phyloP scores from a whole-genome alignment of 2,888 invertebrate species.

The Muscina levida region DNA sequence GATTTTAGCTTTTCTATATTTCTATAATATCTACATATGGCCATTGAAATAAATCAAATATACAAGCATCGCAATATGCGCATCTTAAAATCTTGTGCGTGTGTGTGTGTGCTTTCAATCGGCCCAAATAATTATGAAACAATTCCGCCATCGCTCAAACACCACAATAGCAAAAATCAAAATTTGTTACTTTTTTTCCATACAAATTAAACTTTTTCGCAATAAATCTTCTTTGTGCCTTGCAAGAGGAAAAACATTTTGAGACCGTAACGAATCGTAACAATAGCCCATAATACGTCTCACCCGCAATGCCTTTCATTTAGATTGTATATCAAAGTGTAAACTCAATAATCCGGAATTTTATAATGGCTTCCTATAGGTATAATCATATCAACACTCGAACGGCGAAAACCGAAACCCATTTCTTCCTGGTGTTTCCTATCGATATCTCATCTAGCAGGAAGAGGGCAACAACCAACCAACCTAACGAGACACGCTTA shows the following conservation, averaged over 20 bases:
- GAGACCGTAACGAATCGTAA: constrained; percentile 4
- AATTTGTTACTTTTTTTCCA: constrained; percentile 23
- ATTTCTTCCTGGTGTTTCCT: constrained; percentile 66
- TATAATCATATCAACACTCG: constrained; percentile 65
- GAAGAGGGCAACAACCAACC: constrained; percentile 41
- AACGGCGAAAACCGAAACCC: constrained; percentile 40
- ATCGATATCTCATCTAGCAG: constrained; percentile 71
- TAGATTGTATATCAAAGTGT: constrained; percentile 64
- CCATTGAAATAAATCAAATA: no score
- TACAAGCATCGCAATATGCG: no score
- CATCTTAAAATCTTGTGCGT: no score
- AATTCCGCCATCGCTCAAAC: background rate
- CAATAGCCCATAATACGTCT: background rate
- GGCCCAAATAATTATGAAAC: constrained; percentile 21
- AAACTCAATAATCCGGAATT: constrained; percentile 65
- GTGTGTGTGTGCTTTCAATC: no score
- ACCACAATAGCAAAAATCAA: background rate
- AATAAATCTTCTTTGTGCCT: constrained; percentile 6
- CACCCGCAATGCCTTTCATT: constrained; percentile 55
- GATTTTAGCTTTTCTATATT: no score
- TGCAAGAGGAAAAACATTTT: background rate
- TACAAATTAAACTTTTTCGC: constrained; percentile 24
- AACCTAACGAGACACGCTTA: constrained; percentile 33
- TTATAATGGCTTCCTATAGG: constrained; percentile 63
- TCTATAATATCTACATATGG: no score